A percentile compares a stretch with the other conserved stretches of the same genome.
Conservation (phyloP, 1,140 invertebrate genomes). For the Coelopa frigida region DNA sequence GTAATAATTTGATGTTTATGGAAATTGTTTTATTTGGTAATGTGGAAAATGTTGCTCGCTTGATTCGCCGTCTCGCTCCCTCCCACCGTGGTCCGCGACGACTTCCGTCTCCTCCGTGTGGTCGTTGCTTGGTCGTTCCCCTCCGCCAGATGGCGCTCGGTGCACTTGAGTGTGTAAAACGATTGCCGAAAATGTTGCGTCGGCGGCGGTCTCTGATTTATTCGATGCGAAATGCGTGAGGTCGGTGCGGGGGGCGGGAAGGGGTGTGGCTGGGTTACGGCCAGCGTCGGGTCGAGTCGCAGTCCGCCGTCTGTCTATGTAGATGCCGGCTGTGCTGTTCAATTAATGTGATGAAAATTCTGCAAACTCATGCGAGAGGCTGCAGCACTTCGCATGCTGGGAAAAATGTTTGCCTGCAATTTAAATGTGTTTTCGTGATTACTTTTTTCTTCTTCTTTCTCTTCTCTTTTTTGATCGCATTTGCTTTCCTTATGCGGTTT, state of each 20-base stretch:
- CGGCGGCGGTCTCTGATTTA: constrained; percentile 17
- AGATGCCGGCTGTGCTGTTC: not conserved
- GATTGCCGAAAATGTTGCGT: constrained; percentile 9
- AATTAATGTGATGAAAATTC: constrained; percentile 14
- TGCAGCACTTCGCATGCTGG: not conserved
- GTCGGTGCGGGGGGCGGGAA: too few relatives aligned
- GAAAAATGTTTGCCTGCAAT: not conserved
- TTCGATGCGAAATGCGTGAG: constrained; percentile 19
- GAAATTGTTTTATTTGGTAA: constrained; percentile 14
- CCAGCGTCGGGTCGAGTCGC: too few relatives aligned
- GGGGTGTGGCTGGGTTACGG: too few relatives aligned
- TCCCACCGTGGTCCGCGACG: not conserved
- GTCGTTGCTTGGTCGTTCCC: not conserved
- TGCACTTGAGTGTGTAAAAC: not conserved
- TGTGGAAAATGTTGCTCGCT: too few relatives aligned
- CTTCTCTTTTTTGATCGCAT: not conserved
- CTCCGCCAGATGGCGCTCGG: not conserved
- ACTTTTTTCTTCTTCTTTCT: not conserved
- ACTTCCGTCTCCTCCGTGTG: not conserved
- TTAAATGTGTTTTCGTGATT: constrained; percentile 2
- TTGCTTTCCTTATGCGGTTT: not conserved
- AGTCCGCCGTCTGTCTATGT: too few relatives aligned
- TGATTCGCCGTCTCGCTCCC: constrained; percentile 4
- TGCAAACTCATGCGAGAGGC: constrained; percentile 5
- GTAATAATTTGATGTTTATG: constrained; percentile 13